phyloP scores from a whole-genome alignment of 2,888 invertebrate genomes.

The Adineta ricciae region DNA sequence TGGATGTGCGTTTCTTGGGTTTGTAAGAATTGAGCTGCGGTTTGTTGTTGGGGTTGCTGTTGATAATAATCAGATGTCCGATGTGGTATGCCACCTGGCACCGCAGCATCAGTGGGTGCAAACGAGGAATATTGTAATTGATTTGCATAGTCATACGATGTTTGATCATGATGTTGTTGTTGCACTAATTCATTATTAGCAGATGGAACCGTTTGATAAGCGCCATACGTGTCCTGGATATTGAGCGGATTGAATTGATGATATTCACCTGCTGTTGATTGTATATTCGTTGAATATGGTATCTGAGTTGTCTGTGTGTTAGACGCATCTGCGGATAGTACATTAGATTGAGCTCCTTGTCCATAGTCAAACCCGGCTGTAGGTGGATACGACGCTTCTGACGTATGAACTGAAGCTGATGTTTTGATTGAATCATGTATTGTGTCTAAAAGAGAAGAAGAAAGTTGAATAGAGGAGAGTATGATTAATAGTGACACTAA shows the following conservation, averaged over 20 bases:
- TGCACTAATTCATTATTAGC: neutral
- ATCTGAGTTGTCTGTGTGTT: neutral
- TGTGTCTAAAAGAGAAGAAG: neutral
- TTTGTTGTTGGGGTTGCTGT: neutral
- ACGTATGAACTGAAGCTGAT: neutral
- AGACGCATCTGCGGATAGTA: neutral
- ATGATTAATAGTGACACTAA: neutral
- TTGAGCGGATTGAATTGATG: neutral
- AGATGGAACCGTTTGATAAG: neutral
- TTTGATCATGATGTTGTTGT: neutral
- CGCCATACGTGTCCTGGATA: neutral
- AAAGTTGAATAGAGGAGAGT: neutral
- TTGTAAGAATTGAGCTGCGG: too few relatives aligned
- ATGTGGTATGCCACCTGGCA: neutral
- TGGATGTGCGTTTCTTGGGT: too few relatives aligned
- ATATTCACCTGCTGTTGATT: neutral
- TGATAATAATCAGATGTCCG: neutral
- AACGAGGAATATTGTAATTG: neutral
- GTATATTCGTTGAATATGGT: neutral
- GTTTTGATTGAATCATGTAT: neutral
- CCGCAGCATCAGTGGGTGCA: neutral
- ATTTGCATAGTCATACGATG: neutral
- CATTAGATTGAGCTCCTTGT: neutral
- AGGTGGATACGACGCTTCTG: neutral
- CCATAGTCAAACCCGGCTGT: neutral